Evolutionary conservation across 2,113 vertebrate species (phyloP).

Genomic region (Epinephelus lanceolatus): DNA sequence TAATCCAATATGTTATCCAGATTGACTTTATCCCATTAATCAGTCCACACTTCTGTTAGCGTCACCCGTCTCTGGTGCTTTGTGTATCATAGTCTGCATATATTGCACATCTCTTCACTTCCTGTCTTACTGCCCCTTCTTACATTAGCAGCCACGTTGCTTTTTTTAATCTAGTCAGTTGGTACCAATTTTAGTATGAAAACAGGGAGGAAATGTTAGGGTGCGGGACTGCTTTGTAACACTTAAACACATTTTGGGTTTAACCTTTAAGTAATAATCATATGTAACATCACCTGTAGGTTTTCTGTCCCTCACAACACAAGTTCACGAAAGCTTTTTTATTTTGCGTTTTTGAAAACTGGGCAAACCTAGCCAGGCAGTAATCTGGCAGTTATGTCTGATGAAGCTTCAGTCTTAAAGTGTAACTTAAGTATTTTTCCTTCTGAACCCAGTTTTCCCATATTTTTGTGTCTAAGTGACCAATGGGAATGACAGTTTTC

Average conservation of each 20-base stretch:
- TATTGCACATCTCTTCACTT: not conserved
- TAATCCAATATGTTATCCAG: slow-evolving; percentile 10
- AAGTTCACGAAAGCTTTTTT: not conserved
- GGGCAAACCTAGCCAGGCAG: no score
- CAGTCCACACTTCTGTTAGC: not conserved
- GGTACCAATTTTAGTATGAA: not conserved
- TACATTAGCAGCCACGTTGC: not conserved
- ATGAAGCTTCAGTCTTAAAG: not conserved
- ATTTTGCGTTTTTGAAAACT: not conserved
- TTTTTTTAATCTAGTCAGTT: not conserved
- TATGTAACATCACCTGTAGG: not conserved
- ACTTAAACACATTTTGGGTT: not conserved
- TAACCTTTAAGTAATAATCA: not conserved
- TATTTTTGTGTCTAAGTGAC: no score
- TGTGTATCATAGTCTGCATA: not conserved
- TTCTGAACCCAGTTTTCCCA: no score
- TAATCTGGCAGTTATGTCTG: no score
- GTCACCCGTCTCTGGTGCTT: not conserved
- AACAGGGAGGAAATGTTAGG: not conserved
- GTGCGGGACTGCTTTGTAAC: not conserved
- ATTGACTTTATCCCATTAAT: slow-evolving; percentile 10
- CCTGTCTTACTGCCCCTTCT: not conserved
- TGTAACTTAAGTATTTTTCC: no score
- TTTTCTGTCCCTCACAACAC: not conserved
- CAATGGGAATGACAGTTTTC: no score